Percentiles rank a stretch among this genome's conserved stretches.
Evolutionary conservation across 2,113 vertebrate genomes (phyloP).

Genomic region (Brienomyrus brachyistius): DNA sequence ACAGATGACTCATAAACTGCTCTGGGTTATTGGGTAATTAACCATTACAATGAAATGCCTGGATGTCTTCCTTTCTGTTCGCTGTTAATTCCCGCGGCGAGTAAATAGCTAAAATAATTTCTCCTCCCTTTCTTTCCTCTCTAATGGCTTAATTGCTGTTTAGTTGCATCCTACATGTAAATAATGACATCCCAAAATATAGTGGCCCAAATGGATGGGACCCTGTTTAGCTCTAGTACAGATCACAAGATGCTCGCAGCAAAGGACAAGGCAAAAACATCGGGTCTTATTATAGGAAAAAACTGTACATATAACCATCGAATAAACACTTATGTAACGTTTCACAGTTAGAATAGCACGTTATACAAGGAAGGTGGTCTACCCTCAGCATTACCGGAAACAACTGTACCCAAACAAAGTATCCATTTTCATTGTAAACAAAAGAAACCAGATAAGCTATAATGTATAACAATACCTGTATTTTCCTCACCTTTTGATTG

Average conservation of each 20-base stretch:
- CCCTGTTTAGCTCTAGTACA: neutral
- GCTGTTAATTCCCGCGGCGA: neutral
- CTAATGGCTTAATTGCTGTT: neutral
- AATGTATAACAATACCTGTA: neutral
- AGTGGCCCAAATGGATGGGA: neutral
- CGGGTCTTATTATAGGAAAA: neutral
- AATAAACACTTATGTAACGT: neutral
- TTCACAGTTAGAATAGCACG: neutral
- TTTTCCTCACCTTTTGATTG: neutral
- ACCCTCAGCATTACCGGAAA: neutral
- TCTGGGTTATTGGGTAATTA: slow-evolving; percentile 42
- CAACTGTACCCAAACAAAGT: neutral
- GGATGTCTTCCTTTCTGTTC: slow-evolving; percentile 25
- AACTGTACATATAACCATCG: neutral
- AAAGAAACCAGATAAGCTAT: neutral
- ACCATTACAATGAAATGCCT: slow-evolving; percentile 48
- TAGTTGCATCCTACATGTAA: neutral
- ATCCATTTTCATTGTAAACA: neutral
- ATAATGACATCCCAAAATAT: slow-evolving; percentile 7
- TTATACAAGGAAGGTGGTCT: neutral
- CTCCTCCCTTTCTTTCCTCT: neutral
- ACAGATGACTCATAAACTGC: slow-evolving; percentile 33
- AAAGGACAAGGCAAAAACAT: neutral
- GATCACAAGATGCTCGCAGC: neutral
- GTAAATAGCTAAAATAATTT: neutral